Percentiles rank a stretch among this genome's conserved stretches.
Evolutionary conservation across 2,888 invertebrate species (phyloP).

Genomic region (Candidula unifasciata): DNA sequence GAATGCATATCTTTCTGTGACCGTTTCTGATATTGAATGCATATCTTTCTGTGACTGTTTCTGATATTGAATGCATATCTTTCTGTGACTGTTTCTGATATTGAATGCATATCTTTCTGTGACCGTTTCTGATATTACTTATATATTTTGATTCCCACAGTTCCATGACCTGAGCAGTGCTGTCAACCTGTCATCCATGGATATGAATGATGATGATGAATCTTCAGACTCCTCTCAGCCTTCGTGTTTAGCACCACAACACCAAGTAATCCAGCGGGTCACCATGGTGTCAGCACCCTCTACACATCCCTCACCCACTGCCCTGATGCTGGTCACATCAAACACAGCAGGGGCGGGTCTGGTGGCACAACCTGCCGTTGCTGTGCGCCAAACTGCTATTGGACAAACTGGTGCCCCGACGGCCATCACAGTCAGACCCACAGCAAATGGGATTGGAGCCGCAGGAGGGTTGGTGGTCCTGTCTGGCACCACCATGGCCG

Average conservation of each 20-base stretch:
- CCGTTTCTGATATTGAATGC: too few relatives aligned
- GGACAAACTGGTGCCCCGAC: conserved; percentile 51
- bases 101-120: not conserved
- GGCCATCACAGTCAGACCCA: conserved; percentile 55
- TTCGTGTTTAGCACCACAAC: conserved; percentile 54
- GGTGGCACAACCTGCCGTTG: conserved; percentile 46
- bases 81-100: too few relatives aligned
- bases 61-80: too few relatives aligned
- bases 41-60: too few relatives aligned
- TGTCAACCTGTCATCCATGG: conserved; percentile 66
- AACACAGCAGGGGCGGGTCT: conserved; percentile 49
- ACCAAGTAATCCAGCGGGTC: conserved; percentile 49
- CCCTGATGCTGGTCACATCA: conserved; percentile 64
- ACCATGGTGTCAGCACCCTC: conserved; percentile 39
- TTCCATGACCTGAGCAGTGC: conserved; percentile 73
- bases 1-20: too few relatives aligned
- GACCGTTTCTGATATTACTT: not conserved
- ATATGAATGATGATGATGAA: conserved; percentile 60
- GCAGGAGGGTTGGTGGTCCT: conserved; percentile 67
- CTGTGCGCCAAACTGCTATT: conserved; percentile 52
- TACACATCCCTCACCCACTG: conserved; percentile 61
- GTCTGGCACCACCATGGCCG: conserved; percentile 60
- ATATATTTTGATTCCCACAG: conserved; percentile 58
- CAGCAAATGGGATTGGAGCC: conserved; percentile 57
- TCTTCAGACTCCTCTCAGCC: conserved; percentile 51